Conservation (phyloP, 2,888 invertebrate species). For the Sepiola atlantica region DNA sequence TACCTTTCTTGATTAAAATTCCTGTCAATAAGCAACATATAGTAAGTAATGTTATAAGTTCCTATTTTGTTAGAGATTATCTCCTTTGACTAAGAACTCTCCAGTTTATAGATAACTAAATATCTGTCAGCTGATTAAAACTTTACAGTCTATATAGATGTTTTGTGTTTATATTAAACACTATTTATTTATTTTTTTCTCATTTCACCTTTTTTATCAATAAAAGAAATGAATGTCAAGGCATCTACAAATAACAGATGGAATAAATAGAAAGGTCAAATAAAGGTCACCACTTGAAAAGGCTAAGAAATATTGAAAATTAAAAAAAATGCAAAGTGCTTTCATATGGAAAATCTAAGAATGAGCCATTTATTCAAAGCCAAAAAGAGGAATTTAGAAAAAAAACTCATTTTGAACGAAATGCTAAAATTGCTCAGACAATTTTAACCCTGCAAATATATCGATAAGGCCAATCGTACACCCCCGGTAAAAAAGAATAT, state of each 20-base stretch:
- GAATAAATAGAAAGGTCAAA: neutral
- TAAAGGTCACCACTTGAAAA: neutral
- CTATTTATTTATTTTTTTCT: neutral
- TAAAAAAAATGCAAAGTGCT: neutral
- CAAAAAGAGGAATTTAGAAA: slow-evolving; percentile 1
- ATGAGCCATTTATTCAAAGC: neutral
- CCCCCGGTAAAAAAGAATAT: no score
- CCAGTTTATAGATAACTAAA: no score
- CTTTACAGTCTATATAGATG: no score
- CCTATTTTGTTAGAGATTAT: no score
- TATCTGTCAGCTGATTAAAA: no score
- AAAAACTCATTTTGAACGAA: neutral
- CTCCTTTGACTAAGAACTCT: no score
- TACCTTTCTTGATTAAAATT: neutral
- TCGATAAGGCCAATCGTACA: no score
- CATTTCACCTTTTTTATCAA: neutral
- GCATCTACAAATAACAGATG: neutral
- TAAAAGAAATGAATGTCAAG: neutral
- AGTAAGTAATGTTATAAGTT: no score
- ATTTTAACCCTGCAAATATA: no score
- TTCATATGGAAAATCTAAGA: neutral
- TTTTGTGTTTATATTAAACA: no score
- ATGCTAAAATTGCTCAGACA: neutral
- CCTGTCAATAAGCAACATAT: neutral
- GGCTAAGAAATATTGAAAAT: neutral